Conservation (phyloP, 2,797 vertebrate genomes). For the Sebastes kiyomatsui region DNA sequence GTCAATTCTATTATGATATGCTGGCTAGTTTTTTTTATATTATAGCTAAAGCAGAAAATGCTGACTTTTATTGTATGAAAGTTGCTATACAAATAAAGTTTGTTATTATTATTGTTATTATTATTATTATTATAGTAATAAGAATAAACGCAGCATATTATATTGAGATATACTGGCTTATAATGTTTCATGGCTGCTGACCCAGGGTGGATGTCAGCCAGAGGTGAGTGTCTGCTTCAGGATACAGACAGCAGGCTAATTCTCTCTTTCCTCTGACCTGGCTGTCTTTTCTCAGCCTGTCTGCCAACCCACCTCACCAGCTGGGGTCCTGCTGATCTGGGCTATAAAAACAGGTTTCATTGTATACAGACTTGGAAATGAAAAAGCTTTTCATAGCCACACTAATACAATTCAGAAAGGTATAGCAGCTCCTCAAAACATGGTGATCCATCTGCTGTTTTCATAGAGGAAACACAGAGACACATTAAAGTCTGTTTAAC, state of each 20-base stretch:
- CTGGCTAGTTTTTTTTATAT: no score
- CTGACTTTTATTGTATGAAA: no score
- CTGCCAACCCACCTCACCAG: neutral
- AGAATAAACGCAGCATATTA: no score
- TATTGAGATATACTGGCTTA: no score
- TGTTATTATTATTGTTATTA: no score
- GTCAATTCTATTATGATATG: no score
- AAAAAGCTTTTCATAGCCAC: no score
- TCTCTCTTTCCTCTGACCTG: slow-evolving; percentile 16
- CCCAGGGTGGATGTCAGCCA: slow-evolving; percentile 87
- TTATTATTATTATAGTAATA: no score
- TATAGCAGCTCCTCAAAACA: neutral
- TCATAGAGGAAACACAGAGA: neutral
- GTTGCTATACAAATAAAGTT: no score
- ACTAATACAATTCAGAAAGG: neutral
- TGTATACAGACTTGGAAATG: neutral
- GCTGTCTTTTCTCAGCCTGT: neutral
- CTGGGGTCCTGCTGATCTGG: neutral
- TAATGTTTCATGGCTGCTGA: slow-evolving; percentile 85
- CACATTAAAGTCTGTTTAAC: neutral
- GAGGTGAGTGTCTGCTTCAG: slow-evolving; percentile 80
- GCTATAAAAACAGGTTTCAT: no score
- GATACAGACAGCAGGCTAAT: neutral
- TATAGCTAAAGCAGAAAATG: no score
- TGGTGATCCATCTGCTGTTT: neutral